Evolutionary conservation across 1,140 invertebrate genomes (phyloP), one percentile per base, ranked within the genome.

Genomic region (Saccostrea glomerata): DNA sequence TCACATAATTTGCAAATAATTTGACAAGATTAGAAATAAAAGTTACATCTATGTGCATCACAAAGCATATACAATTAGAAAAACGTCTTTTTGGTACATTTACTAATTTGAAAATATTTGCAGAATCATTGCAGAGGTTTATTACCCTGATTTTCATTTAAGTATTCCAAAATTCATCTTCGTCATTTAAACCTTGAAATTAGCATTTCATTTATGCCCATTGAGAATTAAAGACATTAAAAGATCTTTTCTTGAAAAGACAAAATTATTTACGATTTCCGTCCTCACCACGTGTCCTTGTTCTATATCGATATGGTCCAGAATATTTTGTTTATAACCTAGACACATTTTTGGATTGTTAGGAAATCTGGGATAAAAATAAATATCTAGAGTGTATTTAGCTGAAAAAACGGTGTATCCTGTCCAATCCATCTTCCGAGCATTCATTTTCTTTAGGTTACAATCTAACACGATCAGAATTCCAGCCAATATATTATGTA

Each of bases 331-430:
- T 25, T 77, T 36, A 77, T 30, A 36, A 36, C 23, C 13, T 77
- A 25, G 70, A 77, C 70, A 25, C 70, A 77, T 77, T 77, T 77
- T 77, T 77, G 70, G 70, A 77, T 77, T 77, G 70, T 77, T 77
- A 77, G 36, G 70, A 77, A 36, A 77, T 77, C 23, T 77, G 25
- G 70, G 70, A 77, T 77, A 77, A 77, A 77, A 77, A 77, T 77
- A 77, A 77, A 77, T 77, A 77, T 77, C 9, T 77, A 15, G 70
- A 77, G 70, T 77, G 70, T 77, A 77, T 77, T 77, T 77, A 30
- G 25, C 11, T 17, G 70, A 77, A 77, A 77, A 77, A 77, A 40
- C 25, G 25, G 70, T 77, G 70, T 77, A 77, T 77, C 70, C 70
- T 40, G 70, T 36, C 70, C 12, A 77, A 77, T 77, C 36, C 70